These are phyloP conservation scores for Oncorhynchus nerka DNA, from an alignment of 2,113 vertebrate genomes.

Conservation along the genomic window DNA sequence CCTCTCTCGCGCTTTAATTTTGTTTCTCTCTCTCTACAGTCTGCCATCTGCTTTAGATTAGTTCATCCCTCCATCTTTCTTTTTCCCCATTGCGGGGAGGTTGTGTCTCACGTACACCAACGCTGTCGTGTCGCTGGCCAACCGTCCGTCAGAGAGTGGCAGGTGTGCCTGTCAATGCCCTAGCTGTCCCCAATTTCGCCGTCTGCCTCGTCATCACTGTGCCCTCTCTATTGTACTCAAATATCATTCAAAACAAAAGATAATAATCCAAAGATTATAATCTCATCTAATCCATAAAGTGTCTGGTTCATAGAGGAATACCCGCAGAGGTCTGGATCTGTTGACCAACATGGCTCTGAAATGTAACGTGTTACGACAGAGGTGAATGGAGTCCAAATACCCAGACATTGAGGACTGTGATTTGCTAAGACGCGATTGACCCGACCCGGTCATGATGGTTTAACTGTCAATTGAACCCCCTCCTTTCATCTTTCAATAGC, in stretches of 20 bases:
- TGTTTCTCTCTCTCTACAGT: slow-evolving; percentile 3
- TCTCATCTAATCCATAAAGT: no score
- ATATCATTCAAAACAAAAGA: neutral
- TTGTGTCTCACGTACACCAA: neutral
- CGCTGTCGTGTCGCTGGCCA: slow-evolving; percentile 25
- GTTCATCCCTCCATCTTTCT: neutral
- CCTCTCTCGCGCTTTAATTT: neutral
- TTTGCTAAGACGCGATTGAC: slow-evolving; percentile 14
- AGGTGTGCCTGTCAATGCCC: slow-evolving; percentile 9
- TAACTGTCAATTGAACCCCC: slow-evolving; percentile 24
- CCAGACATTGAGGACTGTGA: slow-evolving; percentile 9
- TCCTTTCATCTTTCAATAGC: slow-evolving; percentile 9
- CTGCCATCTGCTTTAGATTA: slow-evolving; percentile 78
- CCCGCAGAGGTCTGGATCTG: neutral
- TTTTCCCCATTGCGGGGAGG: slow-evolving; percentile 35
- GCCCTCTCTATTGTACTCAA: neutral
- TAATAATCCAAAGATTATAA: no score
- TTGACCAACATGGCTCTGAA: neutral
- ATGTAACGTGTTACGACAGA: neutral
- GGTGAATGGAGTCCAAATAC: neutral
- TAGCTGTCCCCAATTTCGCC: neutral
- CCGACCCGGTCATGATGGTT: slow-evolving; percentile 8
- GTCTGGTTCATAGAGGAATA: no score
- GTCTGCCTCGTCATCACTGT: no score
- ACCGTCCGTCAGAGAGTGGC: slow-evolving; percentile 18